Base-by-base conservation (phyloP, 2,113 vertebrate genomes). In the Caranx ignobilis region DNA sequence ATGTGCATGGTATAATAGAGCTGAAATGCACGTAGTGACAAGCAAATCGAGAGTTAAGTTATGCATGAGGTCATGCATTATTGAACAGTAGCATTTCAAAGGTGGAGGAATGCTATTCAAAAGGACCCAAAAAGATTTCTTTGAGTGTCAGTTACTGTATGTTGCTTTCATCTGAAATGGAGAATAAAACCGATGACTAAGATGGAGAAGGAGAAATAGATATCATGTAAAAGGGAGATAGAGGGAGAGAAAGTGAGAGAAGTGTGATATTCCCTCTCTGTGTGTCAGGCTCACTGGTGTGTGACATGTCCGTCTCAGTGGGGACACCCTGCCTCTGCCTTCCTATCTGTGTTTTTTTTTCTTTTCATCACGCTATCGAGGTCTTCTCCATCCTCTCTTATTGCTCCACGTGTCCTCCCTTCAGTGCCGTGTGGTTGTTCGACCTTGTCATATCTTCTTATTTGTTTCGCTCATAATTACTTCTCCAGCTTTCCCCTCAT, bases 271-370 rank as follows among this genome's bases (percentile, higher is more conserved):
- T 87, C 85, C 81, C 79, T 73, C 41, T 72, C 62, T 12, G 67
- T 75, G 83, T 88, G 86, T 88, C 85, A 75, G 67, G 68, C 76
- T 87, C 84, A 74, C 82, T 85, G 79, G 87, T 85, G 84, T 90
- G 91, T 88, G 87, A 92, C 88, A 87, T 86, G 89, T 90, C 81
- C 15, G 48, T 86, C 82, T 90, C 84, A 79, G 71, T 76, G 63
- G 88, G 79, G 80, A 89, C 87, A 74, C 87, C 79, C 77, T 77
- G 85, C 70, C 77, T 52, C 65, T 73, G 70, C 63, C 65, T 66
- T 71, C 50, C 50, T 65, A 77, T 82, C 77, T 63, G 5, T 37
- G 34, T 54, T 72, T 73, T 80, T 81, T 82, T 62, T 65, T 54
- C 52, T 31, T 26, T 41, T 52, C 78, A 74, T 88, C 77, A 86